phyloP scores from a whole-genome alignment of 2,113 vertebrate species.

The Callospermophilus lateralis region DNA sequence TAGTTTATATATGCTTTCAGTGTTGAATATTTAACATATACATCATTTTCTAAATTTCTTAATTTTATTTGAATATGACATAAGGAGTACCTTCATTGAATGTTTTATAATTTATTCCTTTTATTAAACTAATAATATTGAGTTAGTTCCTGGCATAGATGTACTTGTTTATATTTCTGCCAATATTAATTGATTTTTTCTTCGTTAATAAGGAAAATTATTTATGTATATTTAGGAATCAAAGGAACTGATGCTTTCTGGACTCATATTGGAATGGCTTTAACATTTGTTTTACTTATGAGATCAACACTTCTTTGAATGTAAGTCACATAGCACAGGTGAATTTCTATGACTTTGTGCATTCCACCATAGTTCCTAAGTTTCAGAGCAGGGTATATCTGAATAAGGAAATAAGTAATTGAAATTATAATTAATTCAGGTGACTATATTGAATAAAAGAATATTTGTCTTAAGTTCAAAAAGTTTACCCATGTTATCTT shows the following conservation, averaged over 20 bases:
- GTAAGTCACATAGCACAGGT: neutral
- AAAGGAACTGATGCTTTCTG: neutral
- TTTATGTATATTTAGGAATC: neutral
- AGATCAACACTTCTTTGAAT: neutral
- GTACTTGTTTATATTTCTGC: neutral
- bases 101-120: neutral
- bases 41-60: neutral
- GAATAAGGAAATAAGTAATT: neutral
- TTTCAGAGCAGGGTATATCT: neutral
- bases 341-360: neutral
- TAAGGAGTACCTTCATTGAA: neutral
- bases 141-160: neutral
- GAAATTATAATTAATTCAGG: neutral
- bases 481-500: neutral
- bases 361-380: neutral
- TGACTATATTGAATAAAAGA: neutral
- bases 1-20: neutral
- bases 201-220: neutral
- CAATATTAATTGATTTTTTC: neutral
- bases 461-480: neutral
- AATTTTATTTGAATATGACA: constrained; percentile 2
- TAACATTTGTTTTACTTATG: neutral
- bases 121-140: neutral
- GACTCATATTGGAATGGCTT: neutral
- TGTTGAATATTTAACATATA: neutral